phyloP scores from a whole-genome alignment of 2,888 invertebrate genomes.

The Beris chalybata region DNA sequence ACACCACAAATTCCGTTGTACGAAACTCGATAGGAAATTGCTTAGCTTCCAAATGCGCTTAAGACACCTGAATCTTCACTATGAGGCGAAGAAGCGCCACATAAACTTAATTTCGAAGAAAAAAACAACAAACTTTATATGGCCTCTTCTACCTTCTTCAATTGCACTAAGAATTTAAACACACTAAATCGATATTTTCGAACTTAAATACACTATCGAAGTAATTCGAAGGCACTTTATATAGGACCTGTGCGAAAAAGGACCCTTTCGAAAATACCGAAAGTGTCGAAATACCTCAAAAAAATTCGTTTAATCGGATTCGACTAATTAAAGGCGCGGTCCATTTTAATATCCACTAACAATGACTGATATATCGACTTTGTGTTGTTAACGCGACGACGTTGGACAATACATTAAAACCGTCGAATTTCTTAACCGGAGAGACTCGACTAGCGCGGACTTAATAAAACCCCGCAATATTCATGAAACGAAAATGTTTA shows the following conservation, averaged over 20 bases:
- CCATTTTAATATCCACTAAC: constrained; percentile 16
- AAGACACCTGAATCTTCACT: background rate
- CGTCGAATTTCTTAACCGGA: too few species aligned
- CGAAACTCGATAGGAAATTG: constrained; percentile 5
- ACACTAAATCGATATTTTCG: background rate
- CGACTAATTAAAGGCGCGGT: constrained; percentile 27
- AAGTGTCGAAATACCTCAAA: constrained; percentile 8
- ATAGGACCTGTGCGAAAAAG: too few species aligned
- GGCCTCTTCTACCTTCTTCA: constrained; percentile 18
- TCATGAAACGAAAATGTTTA: too few species aligned
- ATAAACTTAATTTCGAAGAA: too few species aligned
- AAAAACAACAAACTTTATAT: constrained; percentile 2
- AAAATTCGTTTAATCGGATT: background rate
- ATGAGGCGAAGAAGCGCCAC: too few species aligned
- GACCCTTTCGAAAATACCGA: constrained; percentile 3
- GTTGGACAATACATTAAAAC: constrained; percentile 31
- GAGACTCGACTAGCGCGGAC: too few species aligned
- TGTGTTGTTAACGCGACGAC: constrained; percentile 28
- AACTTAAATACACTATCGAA: constrained; percentile 1
- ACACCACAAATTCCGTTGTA: background rate
- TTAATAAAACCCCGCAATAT: too few species aligned
- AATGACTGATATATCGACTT: constrained; percentile 26
- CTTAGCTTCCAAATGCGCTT: background rate
- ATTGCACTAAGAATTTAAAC: constrained; percentile 18
- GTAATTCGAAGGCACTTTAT: background rate